Evolutionary conservation across 2,888 invertebrate species (phyloP).

Genomic region (Tiliacea citrago): DNA sequence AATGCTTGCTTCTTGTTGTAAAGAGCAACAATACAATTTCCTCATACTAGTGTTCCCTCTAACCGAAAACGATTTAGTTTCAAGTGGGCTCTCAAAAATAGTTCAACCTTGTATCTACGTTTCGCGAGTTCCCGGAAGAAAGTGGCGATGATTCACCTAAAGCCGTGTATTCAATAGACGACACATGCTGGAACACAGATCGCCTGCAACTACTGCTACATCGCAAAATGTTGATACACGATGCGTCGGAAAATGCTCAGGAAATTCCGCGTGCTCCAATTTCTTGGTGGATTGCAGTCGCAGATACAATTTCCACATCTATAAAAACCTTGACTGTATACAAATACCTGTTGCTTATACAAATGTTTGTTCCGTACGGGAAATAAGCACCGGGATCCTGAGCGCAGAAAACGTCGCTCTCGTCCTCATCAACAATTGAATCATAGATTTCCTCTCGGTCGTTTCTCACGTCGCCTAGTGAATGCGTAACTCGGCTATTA

Average conservation of each 20-base stretch:
- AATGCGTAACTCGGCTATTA: conserved; percentile 37
- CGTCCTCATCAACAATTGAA: conserved; percentile 18
- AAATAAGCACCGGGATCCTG: conserved; percentile 11
- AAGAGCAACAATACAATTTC: conserved; percentile 10
- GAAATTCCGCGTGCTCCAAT: background rate
- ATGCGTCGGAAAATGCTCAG: background rate
- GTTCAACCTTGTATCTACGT: conserved; percentile 58
- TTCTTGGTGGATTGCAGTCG: background rate
- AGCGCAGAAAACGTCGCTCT: background rate
- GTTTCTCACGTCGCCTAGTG: conserved; percentile 1
- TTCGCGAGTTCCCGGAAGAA: conserved; percentile 60
- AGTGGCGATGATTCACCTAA: conserved; percentile 52
- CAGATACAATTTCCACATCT: conserved; percentile 8
- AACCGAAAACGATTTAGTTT: conserved; percentile 52
- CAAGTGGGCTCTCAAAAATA: conserved; percentile 57
- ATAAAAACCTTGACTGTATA: background rate
- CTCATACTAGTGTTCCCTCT: conserved; percentile 19
- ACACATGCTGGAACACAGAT: conserved; percentile 12
- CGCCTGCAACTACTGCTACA: conserved; percentile 1
- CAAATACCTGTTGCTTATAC: background rate
- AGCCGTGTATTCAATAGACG: conserved; percentile 16
- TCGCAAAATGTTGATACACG: background rate
- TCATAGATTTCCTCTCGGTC: conserved; percentile 9
- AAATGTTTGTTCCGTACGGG: conserved; percentile 5
- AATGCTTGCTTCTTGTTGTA: background rate